Evolutionary conservation across 2,888 invertebrate species (phyloP), one percentile per base, ranked within the genome.

Genomic region (Nomada fucata): DNA sequence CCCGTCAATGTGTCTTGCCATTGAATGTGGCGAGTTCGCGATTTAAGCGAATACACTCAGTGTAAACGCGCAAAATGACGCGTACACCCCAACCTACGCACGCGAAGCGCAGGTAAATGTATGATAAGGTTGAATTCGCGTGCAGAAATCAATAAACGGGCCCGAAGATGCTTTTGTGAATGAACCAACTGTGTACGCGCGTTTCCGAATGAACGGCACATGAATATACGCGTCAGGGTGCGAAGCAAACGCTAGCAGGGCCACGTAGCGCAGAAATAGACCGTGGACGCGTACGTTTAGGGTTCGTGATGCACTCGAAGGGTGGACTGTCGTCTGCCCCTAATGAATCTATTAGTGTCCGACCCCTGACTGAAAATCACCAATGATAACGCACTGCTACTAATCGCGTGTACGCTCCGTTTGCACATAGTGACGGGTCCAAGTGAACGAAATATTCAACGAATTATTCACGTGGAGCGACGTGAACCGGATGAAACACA

Each of bases 301-400:
- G 86, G 84, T 80, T 57, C 73, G 70, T 63, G 83, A 88, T 90
- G 90, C 89, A 84, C 88, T 84, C 84, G 76, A 82, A 79, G 83
- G 86, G 84, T 76, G 83, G 83, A 83, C 84, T 75, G 86, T 83
- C 89, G 47, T 47, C 47, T 88, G 88, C 88, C 90, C 88, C 90
- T 92, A 91, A 92, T 92, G 91, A 91, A 92, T 92, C 91, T 91
- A 92, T 92, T 92, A 92, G 90, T 86, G 89, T 76, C 85, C 89
- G 85, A 82, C 86, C 84, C 84, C 84, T 72, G 85, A 69, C 82
- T 79, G 83, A 87, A 89, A 91, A 92, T 91, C 91, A 89, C 89
- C 85, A 81, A 86, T 76, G 89, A 90, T 88, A 88, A 89, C 90
- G 84, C 83, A 79, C 85, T 82, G 85, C 82, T 85, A 82, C 82